These are phyloP conservation scores for Oophaga sylvatica DNA, from an alignment of 2,797 vertebrate species.

Conservation along the genomic window DNA sequence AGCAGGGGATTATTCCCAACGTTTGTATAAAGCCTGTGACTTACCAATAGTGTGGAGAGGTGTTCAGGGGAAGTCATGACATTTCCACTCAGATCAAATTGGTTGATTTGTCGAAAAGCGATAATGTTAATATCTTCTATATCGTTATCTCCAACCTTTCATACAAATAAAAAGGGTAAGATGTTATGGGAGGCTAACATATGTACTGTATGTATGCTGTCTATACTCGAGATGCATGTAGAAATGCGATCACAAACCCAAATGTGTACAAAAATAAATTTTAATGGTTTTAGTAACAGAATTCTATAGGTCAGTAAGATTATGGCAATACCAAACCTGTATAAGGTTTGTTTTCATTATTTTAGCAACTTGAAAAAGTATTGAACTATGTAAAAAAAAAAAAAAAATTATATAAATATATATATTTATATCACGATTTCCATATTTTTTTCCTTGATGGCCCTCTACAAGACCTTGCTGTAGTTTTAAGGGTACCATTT, in stretches of 20 bases:
- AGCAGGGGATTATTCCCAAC: not conserved
- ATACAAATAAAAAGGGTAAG: not conserved
- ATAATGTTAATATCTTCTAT: slow-evolving; percentile 94
- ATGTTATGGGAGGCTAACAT: not conserved
- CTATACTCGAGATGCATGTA: not conserved
- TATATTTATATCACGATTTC: no score
- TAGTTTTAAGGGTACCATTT: no score
- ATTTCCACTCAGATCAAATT: slow-evolving; percentile 96
- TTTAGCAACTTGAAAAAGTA: no score
- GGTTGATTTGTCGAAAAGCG: slow-evolving; percentile 95
- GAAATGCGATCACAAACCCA: not conserved
- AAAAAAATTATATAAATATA: no score
- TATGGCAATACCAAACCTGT: no score
- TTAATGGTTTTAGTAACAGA: no score
- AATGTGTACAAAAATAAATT: no score
- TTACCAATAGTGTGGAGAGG: slow-evolving; percentile 90
- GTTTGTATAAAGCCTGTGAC: slow-evolving; percentile 37
- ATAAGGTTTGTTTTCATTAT: no score
- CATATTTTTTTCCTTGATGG: no score
- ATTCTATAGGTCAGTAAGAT: no score
- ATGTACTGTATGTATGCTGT: not conserved
- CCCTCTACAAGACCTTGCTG: no score
- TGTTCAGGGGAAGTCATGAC: slow-evolving; percentile 90
- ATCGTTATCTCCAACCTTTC: slow-evolving; percentile 88
- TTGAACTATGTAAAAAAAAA: no score